These are phyloP conservation scores for Pseudomyrmex cubaensis DNA, from an alignment of 1,140 invertebrate species.

Conservation along the genomic window DNA sequence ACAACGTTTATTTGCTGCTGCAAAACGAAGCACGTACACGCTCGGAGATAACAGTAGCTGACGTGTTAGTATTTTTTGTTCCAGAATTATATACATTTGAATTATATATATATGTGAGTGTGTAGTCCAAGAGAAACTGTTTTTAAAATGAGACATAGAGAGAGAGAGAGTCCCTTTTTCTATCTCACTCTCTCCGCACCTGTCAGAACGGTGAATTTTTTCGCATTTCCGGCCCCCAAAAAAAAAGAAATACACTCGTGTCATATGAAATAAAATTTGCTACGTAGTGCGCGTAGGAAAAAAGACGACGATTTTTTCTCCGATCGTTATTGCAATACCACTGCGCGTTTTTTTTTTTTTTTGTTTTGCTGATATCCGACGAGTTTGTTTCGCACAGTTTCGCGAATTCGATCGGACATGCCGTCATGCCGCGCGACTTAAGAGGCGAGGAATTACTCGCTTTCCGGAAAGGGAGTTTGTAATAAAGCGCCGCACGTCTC, in stretches of 20 bases:
- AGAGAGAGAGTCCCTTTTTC: neutral
- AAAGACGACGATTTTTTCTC: neutral
- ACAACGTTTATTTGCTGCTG: slow-evolving; percentile 23
- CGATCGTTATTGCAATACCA: neutral
- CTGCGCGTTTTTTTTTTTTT: slow-evolving; percentile 9
- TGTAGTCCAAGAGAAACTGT: neutral
- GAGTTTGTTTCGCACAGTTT: neutral
- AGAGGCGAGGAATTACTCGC: slow-evolving; percentile 38
- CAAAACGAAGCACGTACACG: slow-evolving; percentile 15
- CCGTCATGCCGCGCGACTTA: neutral
- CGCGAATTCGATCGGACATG: slow-evolving; percentile 39
- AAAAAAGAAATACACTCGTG: neutral
- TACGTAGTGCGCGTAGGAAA: neutral
- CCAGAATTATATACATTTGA: slow-evolving; percentile 9
- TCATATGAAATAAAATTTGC: slow-evolving; percentile 13
- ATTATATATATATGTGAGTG: neutral
- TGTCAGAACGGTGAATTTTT: slow-evolving; percentile 21
- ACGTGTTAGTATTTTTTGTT: slow-evolving; percentile 12
- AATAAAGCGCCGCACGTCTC: neutral
- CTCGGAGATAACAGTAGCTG: slow-evolving; percentile 34
- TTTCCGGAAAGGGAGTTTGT: neutral
- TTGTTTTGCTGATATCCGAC: neutral
- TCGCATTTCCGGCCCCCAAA: neutral
- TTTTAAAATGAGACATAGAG: slow-evolving; percentile 34
- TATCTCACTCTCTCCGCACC: neutral